Base-by-base conservation (phyloP, 2,797 vertebrate species). In the Danio albolineatus region DNA sequence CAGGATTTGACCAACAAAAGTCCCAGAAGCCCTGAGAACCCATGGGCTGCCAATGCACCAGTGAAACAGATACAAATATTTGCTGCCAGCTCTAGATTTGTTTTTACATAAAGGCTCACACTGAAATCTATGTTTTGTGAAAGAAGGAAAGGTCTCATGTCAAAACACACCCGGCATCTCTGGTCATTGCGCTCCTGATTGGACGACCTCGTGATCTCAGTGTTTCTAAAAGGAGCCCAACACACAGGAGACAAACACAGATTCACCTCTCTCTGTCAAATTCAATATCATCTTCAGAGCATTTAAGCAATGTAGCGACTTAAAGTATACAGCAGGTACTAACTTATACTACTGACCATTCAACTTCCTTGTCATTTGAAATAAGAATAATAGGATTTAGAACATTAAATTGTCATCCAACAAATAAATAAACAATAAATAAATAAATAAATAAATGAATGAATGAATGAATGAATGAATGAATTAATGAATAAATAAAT, bases 201-300 rank as follows among this genome's bases (percentile, higher is more conserved):
- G 16, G 28, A 67, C 57, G 16, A 38, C 16, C 62, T 38, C 0
- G 17, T 57, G 51, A 76, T 56, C 62, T 43, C 14, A 7, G 17
- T 1, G 75, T 67, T 67, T 77, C 53, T 77, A 48, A 57, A 77
- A 49, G 75, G 39, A 59, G 14, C 12, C 39, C 39, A 57, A 19
- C 74, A 66, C 51, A 65, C 49, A 43, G 7, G 7, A 76, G n/a
- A 76, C 49, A 8, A 56, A n/a, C 16, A 17, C 54, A 48, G 62
- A 12, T 53, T 54, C 19, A 36, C 14, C 46, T 67, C 7, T 21
- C 13, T 48, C 7, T 69, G 16, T 39, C 28, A 51, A 38, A 10
- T 6, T n/a, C 41, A 62, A 41, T 7, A 17, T 21, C 48, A 51
- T 69, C 13, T 28, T 21, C 17, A 36, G 39, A 73, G 3, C 51